phyloP scores from a whole-genome alignment of 2,888 invertebrate genomes.

The Amiota mariae region DNA sequence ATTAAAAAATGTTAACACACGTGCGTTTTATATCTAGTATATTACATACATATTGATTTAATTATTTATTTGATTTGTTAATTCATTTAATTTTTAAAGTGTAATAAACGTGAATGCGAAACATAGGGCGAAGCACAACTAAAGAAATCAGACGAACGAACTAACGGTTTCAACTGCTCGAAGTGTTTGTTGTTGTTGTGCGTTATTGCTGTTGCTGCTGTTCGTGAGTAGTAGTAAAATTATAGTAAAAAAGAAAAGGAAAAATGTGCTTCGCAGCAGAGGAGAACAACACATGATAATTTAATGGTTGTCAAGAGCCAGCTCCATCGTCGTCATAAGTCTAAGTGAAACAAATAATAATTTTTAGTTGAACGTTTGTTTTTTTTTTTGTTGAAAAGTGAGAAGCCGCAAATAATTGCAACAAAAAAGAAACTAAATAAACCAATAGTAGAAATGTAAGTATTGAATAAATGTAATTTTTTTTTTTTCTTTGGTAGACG shows the following conservation, averaged over 20 bases:
- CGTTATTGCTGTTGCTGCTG: not conserved
- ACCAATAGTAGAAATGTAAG: no score
- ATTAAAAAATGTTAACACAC: conserved; percentile 5
- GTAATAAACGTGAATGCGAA: conserved; percentile 16
- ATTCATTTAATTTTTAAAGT: not conserved
- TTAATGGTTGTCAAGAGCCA: not conserved
- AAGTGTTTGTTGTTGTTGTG: conserved; percentile 16
- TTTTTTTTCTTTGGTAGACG: conserved; percentile 7
- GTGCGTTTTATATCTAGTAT: not conserved
- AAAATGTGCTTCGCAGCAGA: conserved; percentile 23
- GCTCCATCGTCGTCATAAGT: not conserved
- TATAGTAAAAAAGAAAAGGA: not conserved
- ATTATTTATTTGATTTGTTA: conserved; percentile 13
- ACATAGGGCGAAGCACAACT: conserved; percentile 24
- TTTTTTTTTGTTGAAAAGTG: not conserved
- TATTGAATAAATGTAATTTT: no score
- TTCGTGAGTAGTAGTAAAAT: conserved; percentile 15
- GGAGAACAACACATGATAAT: not conserved
- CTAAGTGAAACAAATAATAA: not conserved
- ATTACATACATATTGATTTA: conserved; percentile 5
- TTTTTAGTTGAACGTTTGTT: not conserved
- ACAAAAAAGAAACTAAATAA: not conserved
- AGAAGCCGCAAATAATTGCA: conserved; percentile 7
- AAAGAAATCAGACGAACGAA: conserved; percentile 9
- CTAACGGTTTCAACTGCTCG: conserved; percentile 16